Base-by-base conservation (phyloP, 2,113 vertebrate genomes). In the Lota lota region DNA sequence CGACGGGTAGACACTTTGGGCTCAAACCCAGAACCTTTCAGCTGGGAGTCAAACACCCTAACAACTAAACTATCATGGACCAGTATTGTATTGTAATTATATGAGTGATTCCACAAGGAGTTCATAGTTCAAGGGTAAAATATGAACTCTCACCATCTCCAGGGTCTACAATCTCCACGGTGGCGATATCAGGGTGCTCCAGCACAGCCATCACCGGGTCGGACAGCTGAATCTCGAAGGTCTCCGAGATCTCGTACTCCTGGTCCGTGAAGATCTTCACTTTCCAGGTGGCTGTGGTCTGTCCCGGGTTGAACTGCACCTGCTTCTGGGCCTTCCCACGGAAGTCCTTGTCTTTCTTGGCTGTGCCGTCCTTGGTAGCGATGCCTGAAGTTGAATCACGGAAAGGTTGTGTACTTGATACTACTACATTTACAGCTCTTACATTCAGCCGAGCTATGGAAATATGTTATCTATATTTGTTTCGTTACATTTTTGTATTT, bases 281-380 rank as follows among this genome's bases (percentile, higher is more conserved):
- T 80, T 58, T 88, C 95, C 94, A 96, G 22, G 80, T 88, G 1
- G 94, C 93, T 0, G 65, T 85, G 18, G 91, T 93, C 83, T 96
- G 94, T 24, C 93, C 93, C 0, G 94, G 95, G 69, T 92, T 93
- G 84, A 97, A 96, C 24, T 93, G 93, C 69, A 95, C 91, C 75
- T 93, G 92, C 76, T 93, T 93, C 85, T 94, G 93, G 60, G 87
- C 56, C 77, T 93, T 94, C 5, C 89, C 93, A 56, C 92, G 92
- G 83, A 96, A 96, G 79, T 94, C 94, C 83, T 94, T 91, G 74
- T 92, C 92, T 63, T 90, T 90, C 76, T 92, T 73, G 47, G 93
- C 94, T 2, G 92, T 94, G 47, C 90, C 94, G 69, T 95, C 94
- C 79, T 91, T 92, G 17, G 93, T 95, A 50, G 73, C 89, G 72